phyloP scores from a whole-genome alignment of 2,113 vertebrate species.

The Cettia cetti region DNA sequence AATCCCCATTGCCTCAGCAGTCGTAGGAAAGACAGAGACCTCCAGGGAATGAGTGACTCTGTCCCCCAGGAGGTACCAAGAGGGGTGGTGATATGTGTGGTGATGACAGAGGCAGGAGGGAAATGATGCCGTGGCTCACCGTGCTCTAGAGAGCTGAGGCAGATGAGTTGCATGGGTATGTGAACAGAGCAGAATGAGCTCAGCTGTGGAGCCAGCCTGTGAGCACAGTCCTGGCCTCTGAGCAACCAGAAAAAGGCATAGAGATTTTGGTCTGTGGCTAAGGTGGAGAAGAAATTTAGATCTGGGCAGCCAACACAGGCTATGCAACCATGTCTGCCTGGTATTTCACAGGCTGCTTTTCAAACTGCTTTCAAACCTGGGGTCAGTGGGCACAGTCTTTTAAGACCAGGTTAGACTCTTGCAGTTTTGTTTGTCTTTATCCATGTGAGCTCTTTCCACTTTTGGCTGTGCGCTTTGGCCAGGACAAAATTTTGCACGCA shows the following conservation, averaged over 20 bases:
- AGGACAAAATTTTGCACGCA: not conserved
- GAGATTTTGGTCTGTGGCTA: not conserved
- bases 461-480: not conserved
- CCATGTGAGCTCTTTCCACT: not conserved
- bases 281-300: not conserved
- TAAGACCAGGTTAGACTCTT: not conserved
- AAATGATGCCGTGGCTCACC: not conserved
- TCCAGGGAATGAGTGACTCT: not conserved
- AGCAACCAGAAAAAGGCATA: not conserved
- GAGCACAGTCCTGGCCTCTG: not conserved
- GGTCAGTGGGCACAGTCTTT: not conserved
- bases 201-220: not conserved
- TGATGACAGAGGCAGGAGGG: not conserved
- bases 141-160: not conserved
- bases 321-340: not conserved
- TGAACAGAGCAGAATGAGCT: not conserved
- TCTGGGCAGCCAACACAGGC: not conserved
- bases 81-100: not conserved
- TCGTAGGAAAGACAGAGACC: not conserved
- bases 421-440: not conserved
- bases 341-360: not conserved
- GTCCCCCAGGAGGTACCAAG: not conserved
- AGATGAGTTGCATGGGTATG: not conserved
- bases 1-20: not conserved
- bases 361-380: not conserved